Evolutionary conservation across 2,113 vertebrate species (phyloP), one percentile per base, ranked within the genome.

Genomic region (Myxocyprinus asiaticus): DNA sequence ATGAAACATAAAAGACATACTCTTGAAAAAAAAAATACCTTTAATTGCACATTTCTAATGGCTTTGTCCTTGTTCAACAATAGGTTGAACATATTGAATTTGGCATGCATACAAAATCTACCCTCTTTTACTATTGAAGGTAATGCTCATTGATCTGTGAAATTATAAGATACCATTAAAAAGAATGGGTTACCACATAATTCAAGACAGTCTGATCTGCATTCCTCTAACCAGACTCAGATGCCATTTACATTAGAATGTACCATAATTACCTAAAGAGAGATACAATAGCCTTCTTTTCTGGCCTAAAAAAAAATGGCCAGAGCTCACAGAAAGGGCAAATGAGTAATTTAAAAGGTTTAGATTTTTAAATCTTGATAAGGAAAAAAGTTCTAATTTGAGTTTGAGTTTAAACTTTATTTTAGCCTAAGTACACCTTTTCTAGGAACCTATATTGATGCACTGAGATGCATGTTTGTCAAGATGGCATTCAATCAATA

Each of bases 71-170:
- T 86, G 87, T 79, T 84, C 84, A 89, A 90, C 88, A 91, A 88
- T 88, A 85, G 75, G 82, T 68, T 82, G 76, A 70, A 86, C 88
- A 89, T 90, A 89, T 90, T 89, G 88, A 90, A 86, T 90, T 87
- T 90, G 86, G 89, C 87, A 53, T 78, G 44, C 82, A 88, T 88
- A 90, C 86, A 86, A 87, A 87, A 84, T 85, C 85, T 82, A 82
- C 76, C 53, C 85, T 87, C 53, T 83, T 86, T 88, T 80, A 85
- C 79, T 62, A 77, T 88, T 79, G 86, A 86, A 88, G 88, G 88
- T 91, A 88, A 91, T 91, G 90, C 85, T 88, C 88, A 90, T 90
- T 91, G 91, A 91, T 91, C 89, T 91, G 88, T 89, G 89, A 91
- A 92, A 92, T 91, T 87, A 91, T 90, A 88, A 88, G 87, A 82